phyloP scores from a whole-genome alignment of 1,140 invertebrate species.

The Drosophila repleta region DNA sequence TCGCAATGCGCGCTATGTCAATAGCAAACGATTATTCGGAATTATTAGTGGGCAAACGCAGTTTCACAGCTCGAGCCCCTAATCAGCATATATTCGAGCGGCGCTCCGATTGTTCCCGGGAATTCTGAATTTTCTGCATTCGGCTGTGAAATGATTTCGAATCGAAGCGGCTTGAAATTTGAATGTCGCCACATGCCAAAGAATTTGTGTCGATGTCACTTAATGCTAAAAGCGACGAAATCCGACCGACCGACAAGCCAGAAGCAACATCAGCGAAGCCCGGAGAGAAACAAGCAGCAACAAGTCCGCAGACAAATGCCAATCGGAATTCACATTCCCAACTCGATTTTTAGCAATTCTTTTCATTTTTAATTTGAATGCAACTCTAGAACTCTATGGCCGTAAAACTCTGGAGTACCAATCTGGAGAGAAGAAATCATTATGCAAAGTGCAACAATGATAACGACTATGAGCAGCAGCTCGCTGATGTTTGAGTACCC shows the following conservation, averaged over 20 bases:
- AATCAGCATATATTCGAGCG: constrained; percentile 18
- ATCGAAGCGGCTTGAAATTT: constrained; percentile 40
- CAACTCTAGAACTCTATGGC: too few relatives aligned
- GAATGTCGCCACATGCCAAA: constrained; percentile 37
- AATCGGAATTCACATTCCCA: constrained; percentile 15
- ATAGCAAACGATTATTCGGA: constrained; percentile 7
- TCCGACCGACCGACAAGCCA: constrained; percentile 6
- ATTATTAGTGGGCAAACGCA: constrained; percentile 14
- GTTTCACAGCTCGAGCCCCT: constrained; percentile 1
- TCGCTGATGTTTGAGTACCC: neutral
- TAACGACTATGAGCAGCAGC: neutral
- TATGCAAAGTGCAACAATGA: neutral
- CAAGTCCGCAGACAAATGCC: neutral
- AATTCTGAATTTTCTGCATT: constrained; percentile 1
- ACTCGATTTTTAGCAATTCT: constrained; percentile 2
- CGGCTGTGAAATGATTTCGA: constrained; percentile 23
- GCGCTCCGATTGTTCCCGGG: constrained; percentile 12
- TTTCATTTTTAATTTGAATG: constrained; percentile 1
- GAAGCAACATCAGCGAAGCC: constrained; percentile 15
- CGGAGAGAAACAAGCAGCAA: constrained; percentile 15
- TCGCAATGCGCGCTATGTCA: constrained; percentile 1
- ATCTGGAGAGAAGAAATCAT: neutral
- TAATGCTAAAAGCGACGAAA: constrained; percentile 27
- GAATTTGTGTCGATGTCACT: constrained; percentile 26
- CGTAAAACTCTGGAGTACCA: neutral